These are phyloP conservation scores for Ianthella basta DNA, from an alignment of 37 sponge, comb jelly and placozoan species.

Conservation along the genomic window DNA sequence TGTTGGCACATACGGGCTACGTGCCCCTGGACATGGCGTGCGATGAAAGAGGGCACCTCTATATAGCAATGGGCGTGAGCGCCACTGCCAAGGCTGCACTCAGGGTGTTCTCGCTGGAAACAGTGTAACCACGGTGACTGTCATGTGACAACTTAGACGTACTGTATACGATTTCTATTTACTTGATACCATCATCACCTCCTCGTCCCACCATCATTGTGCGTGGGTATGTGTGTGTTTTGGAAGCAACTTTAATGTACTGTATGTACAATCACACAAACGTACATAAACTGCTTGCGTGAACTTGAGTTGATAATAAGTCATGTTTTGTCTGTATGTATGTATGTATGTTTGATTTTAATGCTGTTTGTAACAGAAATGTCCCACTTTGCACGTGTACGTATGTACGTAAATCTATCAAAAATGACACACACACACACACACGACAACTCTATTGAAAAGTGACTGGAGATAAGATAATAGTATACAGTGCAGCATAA, in stretches of 20 bases:
- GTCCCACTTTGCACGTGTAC: not conserved
- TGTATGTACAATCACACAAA: not conserved
- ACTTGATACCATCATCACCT: no score
- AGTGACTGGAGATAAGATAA: not conserved
- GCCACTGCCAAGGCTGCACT: constrained; percentile 23
- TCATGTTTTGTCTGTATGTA: not conserved
- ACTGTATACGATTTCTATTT: no score
- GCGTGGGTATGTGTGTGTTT: not conserved
- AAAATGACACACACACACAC: not conserved
- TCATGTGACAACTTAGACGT: no score
- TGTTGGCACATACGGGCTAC: constrained; percentile 3
- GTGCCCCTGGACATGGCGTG: constrained; percentile 19
- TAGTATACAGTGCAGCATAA: no score
- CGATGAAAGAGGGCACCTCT: not conserved
- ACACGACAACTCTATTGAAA: not conserved
- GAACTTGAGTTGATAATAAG: not conserved
- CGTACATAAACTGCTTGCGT: not conserved
- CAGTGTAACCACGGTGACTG: no score
- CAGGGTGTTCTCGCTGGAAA: constrained; percentile 3
- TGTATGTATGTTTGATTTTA: not conserved
- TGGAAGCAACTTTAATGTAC: not conserved
- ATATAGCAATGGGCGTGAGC: constrained; percentile 25
- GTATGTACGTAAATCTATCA: not conserved
- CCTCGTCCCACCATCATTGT: not conserved
- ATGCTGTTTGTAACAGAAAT: not conserved